Base-by-base conservation (phyloP, 2,797 vertebrate genomes). In the Cyprinodon diabolis region DNA sequence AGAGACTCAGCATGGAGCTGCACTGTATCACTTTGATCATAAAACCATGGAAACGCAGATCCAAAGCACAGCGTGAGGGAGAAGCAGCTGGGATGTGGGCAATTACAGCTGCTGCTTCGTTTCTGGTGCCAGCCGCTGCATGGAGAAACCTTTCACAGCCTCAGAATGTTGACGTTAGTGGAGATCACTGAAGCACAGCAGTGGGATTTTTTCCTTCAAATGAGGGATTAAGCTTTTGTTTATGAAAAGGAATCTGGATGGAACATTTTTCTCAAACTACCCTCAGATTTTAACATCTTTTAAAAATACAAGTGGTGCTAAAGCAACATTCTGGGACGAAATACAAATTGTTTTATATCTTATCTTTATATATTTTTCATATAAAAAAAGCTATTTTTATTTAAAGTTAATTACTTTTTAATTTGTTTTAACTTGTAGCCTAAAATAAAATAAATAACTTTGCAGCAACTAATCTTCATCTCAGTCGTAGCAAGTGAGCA, bases 21-120 rank as follows among this genome's bases (percentile, higher is more conserved):
- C 75, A 49, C 45, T 11, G 80, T 56, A 40, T 37, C 67, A 82
- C 81, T 89, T 89, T 88, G 87, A 90, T 91, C 79, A 67, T 71
- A 88, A 93, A 89, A 93, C 91, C 92, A 92, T 93, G 89, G 91
- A 60, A 92, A 94, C 88, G 10, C 30, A 62, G 79, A 86, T 88
- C 63, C 68, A 86, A 81, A 58, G 67, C 72, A 3, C 75, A 69
- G 76, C 37, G 35, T 21, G 69, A 62, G 76, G 69, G 57, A 12
- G 79, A 77, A 88, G 84, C 85, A 85, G 83, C 86, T 86, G 88
- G 91, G 84, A 71, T 89, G 86, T 79, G 81, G 86, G 83, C 76
- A 84, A 87, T 89, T 88, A 89, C 83, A 89, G 82, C 88, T 88
- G 86, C 69, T 73, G 12, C 70, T 40, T 68, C 15, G 58, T 81